Conservation (phyloP, 2,797 vertebrate species). For the Remorina albescens region DNA sequence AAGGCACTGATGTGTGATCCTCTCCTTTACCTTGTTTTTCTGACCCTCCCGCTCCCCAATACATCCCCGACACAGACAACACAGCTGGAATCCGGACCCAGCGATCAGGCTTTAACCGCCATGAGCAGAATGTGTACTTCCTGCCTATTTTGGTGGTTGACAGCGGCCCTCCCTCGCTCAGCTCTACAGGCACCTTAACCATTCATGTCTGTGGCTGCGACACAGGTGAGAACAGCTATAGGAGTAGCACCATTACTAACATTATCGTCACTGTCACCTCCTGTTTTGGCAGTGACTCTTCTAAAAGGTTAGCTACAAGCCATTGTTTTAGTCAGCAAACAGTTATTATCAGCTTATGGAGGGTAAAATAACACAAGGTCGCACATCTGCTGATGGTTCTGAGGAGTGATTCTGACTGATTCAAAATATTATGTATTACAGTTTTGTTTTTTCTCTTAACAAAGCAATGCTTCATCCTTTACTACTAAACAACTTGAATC, state of each 20-base stretch:
- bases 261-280: slow-evolving; percentile 71
- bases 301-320: slow-evolving; percentile 57
- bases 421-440: slow-evolving; percentile 9
- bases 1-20: slow-evolving; percentile 34
- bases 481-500: slow-evolving; percentile 17
- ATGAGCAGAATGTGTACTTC: slow-evolving; percentile 95
- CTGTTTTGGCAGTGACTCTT: slow-evolving; percentile 23
- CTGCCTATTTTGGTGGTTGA: slow-evolving; percentile 96
- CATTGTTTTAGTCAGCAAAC: slow-evolving; percentile 50
- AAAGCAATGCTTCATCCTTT: slow-evolving; percentile 26
- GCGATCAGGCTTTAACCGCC: slow-evolving; percentile 93
- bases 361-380: slow-evolving; percentile 17
- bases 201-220: slow-evolving; percentile 96
- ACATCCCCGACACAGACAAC: slow-evolving; percentile 87
- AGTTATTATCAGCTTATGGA: slow-evolving; percentile 31
- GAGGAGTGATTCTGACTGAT: neutral
- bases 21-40: slow-evolving; percentile 37
- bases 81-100: slow-evolving; percentile 93
- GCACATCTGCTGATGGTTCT: slow-evolving; percentile 11
- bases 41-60: slow-evolving; percentile 7
- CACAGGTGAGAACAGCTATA: slow-evolving; percentile 77
- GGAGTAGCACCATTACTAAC: slow-evolving; percentile 47
- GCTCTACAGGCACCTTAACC: slow-evolving; percentile 97
- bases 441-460: slow-evolving; percentile 11
- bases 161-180: slow-evolving; percentile 92